Evolutionary conservation across 2,888 invertebrate species (phyloP).

Genomic region (Esperia sulphurella): DNA sequence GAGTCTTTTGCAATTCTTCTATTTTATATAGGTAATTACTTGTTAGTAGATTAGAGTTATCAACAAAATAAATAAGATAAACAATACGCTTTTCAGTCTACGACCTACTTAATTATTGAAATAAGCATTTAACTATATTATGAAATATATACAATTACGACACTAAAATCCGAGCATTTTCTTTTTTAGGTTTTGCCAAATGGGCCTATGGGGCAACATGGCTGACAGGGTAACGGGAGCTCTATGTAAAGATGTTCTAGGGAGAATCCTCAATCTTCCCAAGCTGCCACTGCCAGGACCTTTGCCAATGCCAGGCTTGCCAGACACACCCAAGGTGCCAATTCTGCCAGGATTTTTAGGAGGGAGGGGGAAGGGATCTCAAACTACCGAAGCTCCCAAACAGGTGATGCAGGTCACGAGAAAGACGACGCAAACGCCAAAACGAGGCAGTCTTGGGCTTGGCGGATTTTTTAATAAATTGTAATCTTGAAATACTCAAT

Average conservation of each 20-base stretch:
- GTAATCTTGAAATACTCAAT: background rate
- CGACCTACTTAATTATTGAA: too few species aligned
- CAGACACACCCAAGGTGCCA: background rate
- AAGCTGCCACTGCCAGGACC: constrained; percentile 24
- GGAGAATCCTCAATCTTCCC: constrained; percentile 44
- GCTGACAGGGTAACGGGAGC: constrained; percentile 76
- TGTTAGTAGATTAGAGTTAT: too few species aligned
- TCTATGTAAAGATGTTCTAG: constrained; percentile 69
- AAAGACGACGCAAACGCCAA: background rate
- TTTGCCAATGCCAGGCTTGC: constrained; percentile 2
- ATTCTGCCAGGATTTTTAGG: background rate
- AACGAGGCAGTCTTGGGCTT: background rate
- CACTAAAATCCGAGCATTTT: too few species aligned
- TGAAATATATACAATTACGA: too few species aligned
- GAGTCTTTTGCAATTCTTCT: constrained; percentile 10
- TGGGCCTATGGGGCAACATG: constrained; percentile 84
- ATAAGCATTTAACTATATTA: too few species aligned
- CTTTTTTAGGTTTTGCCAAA: constrained; percentile 80
- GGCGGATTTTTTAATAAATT: background rate
- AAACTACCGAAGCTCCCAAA: background rate
- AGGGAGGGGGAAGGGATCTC: background rate
- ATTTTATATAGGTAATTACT: background rate
- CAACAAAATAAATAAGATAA: too few species aligned
- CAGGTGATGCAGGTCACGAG: background rate
- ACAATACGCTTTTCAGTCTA: too few species aligned